phyloP scores from a whole-genome alignment of 2,888 invertebrate genomes.

The Agrenia bidenticulata region DNA sequence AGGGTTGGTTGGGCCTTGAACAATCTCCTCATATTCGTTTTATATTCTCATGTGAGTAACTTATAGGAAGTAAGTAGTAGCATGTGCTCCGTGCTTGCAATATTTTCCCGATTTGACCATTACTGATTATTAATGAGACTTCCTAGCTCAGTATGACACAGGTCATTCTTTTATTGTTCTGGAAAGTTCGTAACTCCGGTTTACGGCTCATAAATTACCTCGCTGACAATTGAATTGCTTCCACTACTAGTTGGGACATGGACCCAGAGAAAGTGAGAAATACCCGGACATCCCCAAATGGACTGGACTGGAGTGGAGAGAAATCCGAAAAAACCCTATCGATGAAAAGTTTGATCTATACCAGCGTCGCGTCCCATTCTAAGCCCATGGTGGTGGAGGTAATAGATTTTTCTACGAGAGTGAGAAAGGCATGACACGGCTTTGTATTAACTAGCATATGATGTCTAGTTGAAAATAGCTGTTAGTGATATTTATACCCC shows the following conservation, averaged over 20 bases:
- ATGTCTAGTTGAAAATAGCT: too few relatives aligned
- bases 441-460: too few relatives aligned
- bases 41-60: too few relatives aligned
- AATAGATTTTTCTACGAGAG: too few relatives aligned
- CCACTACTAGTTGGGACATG: constrained; percentile 3
- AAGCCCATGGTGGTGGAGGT: too few relatives aligned
- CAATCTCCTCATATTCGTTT: too few relatives aligned
- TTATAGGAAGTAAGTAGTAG: neutral
- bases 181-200: constrained; percentile 27
- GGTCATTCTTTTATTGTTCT: constrained; percentile 34
- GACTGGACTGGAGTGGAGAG: constrained; percentile 14
- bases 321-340: constrained; percentile 14
- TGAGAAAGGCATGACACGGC: too few relatives aligned
- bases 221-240: constrained; percentile 32
- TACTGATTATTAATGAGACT: constrained; percentile 46
- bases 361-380: too few relatives aligned
- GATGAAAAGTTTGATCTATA: constrained; percentile 19
- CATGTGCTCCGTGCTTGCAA: constrained; percentile 19
- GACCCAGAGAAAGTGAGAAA: constrained; percentile 17
- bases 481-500: too few relatives aligned
- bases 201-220: constrained; percentile 35
- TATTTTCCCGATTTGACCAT: constrained; percentile 35
- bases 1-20: too few relatives aligned
- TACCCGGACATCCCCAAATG: constrained; percentile 18
- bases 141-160: constrained; percentile 29